Evolutionary conservation across 1,140 invertebrate genomes (phyloP).

Genomic region (Drosophila baimaii): DNA sequence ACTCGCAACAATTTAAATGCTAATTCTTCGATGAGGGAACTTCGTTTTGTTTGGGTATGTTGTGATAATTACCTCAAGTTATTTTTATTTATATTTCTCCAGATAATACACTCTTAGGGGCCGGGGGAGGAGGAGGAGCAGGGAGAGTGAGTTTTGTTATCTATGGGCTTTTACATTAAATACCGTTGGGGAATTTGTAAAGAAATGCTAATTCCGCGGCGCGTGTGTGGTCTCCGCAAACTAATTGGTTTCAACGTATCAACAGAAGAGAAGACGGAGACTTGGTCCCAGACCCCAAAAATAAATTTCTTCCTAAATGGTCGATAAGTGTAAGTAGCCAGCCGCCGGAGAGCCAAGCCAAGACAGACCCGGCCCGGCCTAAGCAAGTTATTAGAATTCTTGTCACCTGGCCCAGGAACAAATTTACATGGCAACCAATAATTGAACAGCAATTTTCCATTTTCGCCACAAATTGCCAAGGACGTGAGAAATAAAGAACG

Average conservation of each 20-base stretch:
- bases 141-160: constrained; percentile 58
- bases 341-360: neutral
- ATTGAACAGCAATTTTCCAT: constrained; percentile 83
- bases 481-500: constrained; percentile 54
- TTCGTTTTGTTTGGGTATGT: constrained; percentile 76
- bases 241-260: constrained; percentile 67
- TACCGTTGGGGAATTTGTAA: constrained; percentile 78
- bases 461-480: constrained; percentile 75
- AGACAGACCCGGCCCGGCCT: constrained; percentile 9
- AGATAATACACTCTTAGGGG: constrained; percentile 21
- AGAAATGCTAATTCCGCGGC: constrained; percentile 70
- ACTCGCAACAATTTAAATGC: constrained; percentile 70
- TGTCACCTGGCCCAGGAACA: constrained; percentile 67
- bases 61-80: constrained; percentile 76
- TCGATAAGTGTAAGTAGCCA: constrained; percentile 60
- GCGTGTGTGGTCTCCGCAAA: constrained; percentile 69
- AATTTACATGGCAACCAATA: constrained; percentile 78
- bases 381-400: constrained; percentile 80
- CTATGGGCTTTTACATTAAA: constrained; percentile 69
- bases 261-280: constrained; percentile 14
- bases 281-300: constrained; percentile 30
- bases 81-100: constrained; percentile 55
- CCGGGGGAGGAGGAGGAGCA: too few species aligned
- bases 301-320: constrained; percentile 79
- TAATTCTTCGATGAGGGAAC: constrained; percentile 49